Base-by-base conservation (phyloP, 2,113 vertebrate genomes). In the Dasypus novemcinctus region DNA sequence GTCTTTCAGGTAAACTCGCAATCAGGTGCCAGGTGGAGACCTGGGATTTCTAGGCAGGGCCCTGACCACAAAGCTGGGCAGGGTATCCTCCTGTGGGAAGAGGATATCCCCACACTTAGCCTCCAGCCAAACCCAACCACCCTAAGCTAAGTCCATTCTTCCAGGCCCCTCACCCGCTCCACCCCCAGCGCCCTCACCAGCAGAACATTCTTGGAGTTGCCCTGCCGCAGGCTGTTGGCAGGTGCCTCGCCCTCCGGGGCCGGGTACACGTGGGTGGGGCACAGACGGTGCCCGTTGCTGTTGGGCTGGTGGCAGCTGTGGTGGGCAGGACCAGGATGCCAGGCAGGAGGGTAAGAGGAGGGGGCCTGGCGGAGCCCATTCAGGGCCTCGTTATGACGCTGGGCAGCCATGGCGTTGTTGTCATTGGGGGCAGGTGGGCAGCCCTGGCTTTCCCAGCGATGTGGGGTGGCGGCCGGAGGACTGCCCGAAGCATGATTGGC, bases 181-280 rank as follows among this genome's bases (percentile, higher is more conserved):
- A 82, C 38, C 66, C 89, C 72, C 74, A 23, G 4, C 49, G 91
- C 76, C 91, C 99, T 99, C 98, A 99, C 99, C 99, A 99, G 98
- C 91, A 99, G 97, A 69, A 99, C 97, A 20, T 98, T 98, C 72
- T 97, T 98, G 87, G 97, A 98, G 97, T 98, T 98, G 80, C 97
- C 98, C 97, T 98, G 98, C 31, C 80, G 87, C 0, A 75, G 95
- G 91, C 83, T 59, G n/a, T 80, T 57, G 91, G 97, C 96, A 89
- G 97, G 94, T 94, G 87, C 87, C 87, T 98, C 98, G 1, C 71
- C 86, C 96, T 97, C 97, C 13, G 95, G 91, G 63, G 90, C 87
- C 81, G 96, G 61, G 7, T 97, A 98, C 92, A 97, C 68, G 1
- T 98, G 97, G 36, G 98, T 97, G 94, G 98, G 98, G 68, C 98